These are phyloP conservation scores for Popillia japonica DNA, from an alignment of 1,140 invertebrate genomes.

Conservation along the genomic window DNA sequence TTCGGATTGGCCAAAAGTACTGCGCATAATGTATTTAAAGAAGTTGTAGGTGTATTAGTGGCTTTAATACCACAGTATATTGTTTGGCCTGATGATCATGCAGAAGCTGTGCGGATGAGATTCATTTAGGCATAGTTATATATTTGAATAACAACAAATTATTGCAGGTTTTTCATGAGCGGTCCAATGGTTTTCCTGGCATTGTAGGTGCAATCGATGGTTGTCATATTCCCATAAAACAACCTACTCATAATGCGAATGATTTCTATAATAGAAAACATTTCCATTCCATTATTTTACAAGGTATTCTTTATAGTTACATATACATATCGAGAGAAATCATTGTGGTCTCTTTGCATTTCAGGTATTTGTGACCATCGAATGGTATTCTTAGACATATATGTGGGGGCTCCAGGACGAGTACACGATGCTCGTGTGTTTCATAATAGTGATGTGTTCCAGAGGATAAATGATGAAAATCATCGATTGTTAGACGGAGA, in stretches of 20 bases:
- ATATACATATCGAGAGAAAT: no score
- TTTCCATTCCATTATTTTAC: slow-evolving; percentile 42
- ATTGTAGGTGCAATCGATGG: slow-evolving; percentile 42
- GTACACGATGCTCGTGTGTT: no score
- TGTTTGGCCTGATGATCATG: slow-evolving; percentile 32
- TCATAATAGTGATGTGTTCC: no score
- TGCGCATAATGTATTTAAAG: slow-evolving; percentile 33
- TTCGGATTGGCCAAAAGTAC: slow-evolving; percentile 34
- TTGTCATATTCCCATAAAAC: slow-evolving; percentile 39
- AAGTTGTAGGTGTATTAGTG: slow-evolving; percentile 30
- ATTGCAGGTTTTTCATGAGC: slow-evolving; percentile 36
- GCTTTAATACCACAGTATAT: slow-evolving; percentile 37
- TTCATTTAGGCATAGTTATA: not conserved
- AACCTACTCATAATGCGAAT: not conserved
- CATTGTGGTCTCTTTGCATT: no score
- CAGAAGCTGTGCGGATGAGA: not conserved
- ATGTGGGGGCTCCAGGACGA: no score
- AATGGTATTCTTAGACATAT: no score
- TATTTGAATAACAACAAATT: no score
- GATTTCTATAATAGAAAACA: slow-evolving; percentile 42
- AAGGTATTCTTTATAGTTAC: slow-evolving; percentile 25
- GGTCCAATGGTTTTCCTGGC: slow-evolving; percentile 39
- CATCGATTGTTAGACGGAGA: no score
- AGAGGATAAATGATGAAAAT: no score
- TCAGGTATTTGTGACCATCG: no score